These are phyloP conservation scores for Holocentrus rufus DNA, from an alignment of 2,797 vertebrate species.

Conservation along the genomic window DNA sequence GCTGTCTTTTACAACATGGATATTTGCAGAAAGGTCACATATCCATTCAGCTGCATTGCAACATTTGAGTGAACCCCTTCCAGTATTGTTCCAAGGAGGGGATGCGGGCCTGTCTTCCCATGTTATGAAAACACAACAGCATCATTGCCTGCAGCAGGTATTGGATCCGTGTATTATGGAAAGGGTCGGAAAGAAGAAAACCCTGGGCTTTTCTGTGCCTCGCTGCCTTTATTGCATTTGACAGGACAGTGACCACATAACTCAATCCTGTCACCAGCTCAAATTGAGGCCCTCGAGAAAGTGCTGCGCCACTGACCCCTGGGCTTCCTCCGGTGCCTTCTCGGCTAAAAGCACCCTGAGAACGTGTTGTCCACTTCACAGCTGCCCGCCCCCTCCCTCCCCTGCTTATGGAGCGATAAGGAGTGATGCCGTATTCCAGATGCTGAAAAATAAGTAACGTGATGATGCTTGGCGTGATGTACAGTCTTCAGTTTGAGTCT, in stretches of 20 bases:
- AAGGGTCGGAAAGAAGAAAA: constrained; percentile 45
- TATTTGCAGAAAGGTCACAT: constrained; percentile 4
- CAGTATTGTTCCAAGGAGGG: constrained; percentile 22
- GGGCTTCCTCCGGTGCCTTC: constrained; percentile 49
- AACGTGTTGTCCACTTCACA: constrained; percentile 31
- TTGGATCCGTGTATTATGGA: constrained; percentile 54
- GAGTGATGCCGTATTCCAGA: constrained; percentile 38
- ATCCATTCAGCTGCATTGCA: background rate
- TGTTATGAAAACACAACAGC: constrained; percentile 55
- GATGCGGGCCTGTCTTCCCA: constrained; percentile 25
- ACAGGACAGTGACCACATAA: constrained; percentile 79
- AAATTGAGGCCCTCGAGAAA: constrained; percentile 69
- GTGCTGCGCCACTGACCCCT: constrained; percentile 59
- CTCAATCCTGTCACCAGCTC: constrained; percentile 75
- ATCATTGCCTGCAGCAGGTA: constrained; percentile 57
- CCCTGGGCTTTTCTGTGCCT: constrained; percentile 58
- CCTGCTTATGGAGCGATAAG: constrained; percentile 9
- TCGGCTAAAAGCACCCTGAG: constrained; percentile 52
- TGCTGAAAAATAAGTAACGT: constrained; percentile 27
- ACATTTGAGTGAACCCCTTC: constrained; percentile 21
- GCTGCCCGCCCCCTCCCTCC: no score
- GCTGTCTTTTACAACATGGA: background rate
- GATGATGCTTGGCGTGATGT: constrained; percentile 36
- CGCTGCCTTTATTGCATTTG: constrained; percentile 75
- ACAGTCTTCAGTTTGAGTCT: constrained; percentile 52